Conservation (phyloP, 2,113 vertebrate genomes). For the Pluvianellus socialis region DNA sequence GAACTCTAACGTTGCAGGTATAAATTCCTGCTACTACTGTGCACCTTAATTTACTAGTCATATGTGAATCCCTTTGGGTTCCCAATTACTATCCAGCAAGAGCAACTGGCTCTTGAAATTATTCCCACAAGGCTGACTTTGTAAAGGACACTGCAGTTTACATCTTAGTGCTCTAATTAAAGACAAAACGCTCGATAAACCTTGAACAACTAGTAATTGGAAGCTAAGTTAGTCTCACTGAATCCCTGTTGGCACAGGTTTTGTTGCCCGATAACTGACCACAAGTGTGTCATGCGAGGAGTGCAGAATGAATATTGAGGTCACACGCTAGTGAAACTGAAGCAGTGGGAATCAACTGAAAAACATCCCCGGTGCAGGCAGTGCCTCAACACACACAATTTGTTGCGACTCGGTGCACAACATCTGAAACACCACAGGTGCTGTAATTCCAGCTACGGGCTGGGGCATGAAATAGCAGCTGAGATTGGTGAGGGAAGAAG, state of each 20-base stretch:
- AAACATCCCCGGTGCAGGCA: not conserved
- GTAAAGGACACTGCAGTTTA: conserved; percentile 70
- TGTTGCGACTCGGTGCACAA: not conserved
- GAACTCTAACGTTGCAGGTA: conserved; percentile 40
- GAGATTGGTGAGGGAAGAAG: not conserved
- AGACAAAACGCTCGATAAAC: conserved; percentile 67
- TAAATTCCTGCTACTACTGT: conserved; percentile 59
- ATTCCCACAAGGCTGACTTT: conserved; percentile 66
- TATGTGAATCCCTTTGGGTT: conserved; percentile 57
- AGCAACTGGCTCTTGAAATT: conserved; percentile 67
- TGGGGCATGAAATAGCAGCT: not conserved
- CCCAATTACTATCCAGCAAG: conserved; percentile 63
- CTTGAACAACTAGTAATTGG: conserved; percentile 70
- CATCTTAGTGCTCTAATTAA: conserved; percentile 73
- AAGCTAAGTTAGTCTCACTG: conserved; percentile 59
- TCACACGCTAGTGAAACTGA: not conserved
- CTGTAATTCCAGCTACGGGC: not conserved
- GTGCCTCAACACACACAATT: not conserved
- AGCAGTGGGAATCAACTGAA: not conserved
- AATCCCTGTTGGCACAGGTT: conserved; percentile 17
- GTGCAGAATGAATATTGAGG: not conserved
- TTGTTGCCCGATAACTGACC: conserved; percentile 37
- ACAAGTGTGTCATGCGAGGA: conserved; percentile 5
- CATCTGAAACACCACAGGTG: not conserved
- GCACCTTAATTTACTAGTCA: conserved; percentile 72